These are phyloP conservation scores for Danio tinwini DNA, from an alignment of 2,797 vertebrate genomes.

Conservation along the genomic window DNA sequence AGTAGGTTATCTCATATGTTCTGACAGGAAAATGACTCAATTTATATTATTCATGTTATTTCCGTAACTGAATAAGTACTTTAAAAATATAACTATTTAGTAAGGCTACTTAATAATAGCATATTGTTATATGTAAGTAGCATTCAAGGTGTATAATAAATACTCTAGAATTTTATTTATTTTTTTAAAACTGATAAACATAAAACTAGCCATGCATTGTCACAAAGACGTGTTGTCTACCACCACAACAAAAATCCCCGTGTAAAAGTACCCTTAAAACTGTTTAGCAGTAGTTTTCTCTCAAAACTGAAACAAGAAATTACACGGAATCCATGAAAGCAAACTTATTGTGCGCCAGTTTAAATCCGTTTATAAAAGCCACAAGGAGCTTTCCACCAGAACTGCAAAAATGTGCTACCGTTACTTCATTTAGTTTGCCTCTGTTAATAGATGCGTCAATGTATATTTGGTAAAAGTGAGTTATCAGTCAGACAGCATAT, in stretches of 20 bases:
- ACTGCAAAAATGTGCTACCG: not conserved
- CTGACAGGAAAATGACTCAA: not conserved
- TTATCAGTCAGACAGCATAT: not conserved
- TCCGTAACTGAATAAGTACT: not conserved
- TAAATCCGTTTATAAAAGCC: not conserved
- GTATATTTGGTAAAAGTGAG: not conserved
- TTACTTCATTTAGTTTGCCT: not conserved
- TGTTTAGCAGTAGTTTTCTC: not conserved
- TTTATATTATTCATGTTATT: too few relatives aligned
- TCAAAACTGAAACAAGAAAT: not conserved
- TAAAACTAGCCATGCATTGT: not conserved
- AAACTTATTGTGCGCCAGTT: not conserved
- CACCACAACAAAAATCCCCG: not conserved
- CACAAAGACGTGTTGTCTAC: not conserved
- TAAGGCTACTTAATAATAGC: not conserved
- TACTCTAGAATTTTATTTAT: not conserved
- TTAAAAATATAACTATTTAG: not conserved
- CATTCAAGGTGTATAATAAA: too few relatives aligned
- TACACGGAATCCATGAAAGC: not conserved
- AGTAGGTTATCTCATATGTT: conserved; percentile 3
- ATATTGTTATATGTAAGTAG: not conserved
- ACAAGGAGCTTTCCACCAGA: not conserved
- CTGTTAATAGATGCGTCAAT: not conserved
- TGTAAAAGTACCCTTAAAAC: not conserved
- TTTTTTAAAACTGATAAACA: not conserved